These are phyloP conservation scores for Lymantria dispar DNA, from an alignment of 2,888 invertebrate species.

Conservation along the genomic window DNA sequence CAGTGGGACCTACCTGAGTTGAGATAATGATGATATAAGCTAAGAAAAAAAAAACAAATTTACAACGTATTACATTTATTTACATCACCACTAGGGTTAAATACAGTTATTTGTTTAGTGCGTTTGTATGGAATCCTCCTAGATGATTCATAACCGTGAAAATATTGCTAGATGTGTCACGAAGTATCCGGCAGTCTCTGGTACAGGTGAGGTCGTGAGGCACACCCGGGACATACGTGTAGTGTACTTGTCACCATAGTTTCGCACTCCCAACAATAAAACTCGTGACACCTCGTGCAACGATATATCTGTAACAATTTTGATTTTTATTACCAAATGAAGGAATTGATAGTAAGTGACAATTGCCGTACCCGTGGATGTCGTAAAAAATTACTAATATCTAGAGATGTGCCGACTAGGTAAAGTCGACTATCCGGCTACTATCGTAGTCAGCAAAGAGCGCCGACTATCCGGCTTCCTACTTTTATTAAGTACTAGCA, in stretches of 20 bases:
- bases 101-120: conserved; percentile 10
- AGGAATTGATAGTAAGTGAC: too few relatives aligned
- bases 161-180: conserved; percentile 14
- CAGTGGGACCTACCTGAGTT: too few relatives aligned
- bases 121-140: conserved; percentile 1
- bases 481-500: too few relatives aligned
- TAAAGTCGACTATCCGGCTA: too few relatives aligned
- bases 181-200: conserved; percentile 64
- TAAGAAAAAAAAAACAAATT: not conserved
- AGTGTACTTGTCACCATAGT: conserved; percentile 95
- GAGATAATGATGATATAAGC: too few relatives aligned
- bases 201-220: conserved; percentile 83
- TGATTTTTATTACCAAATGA: not conserved
- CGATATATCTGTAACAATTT: conserved; percentile 84
- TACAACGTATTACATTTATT: conserved; percentile 4
- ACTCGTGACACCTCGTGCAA: conserved; percentile 89
- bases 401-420: too few relatives aligned
- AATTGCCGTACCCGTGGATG: too few relatives aligned
- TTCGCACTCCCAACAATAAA: conserved; percentile 98
- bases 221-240: conserved; percentile 98
- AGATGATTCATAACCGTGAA: not conserved
- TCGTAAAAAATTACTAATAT: too few relatives aligned
- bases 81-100: conserved; percentile 3
- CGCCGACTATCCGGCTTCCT: too few relatives aligned
- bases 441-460: too few relatives aligned